Conservation (phyloP, 1,140 invertebrate genomes). For the Drosophila burlai region DNA sequence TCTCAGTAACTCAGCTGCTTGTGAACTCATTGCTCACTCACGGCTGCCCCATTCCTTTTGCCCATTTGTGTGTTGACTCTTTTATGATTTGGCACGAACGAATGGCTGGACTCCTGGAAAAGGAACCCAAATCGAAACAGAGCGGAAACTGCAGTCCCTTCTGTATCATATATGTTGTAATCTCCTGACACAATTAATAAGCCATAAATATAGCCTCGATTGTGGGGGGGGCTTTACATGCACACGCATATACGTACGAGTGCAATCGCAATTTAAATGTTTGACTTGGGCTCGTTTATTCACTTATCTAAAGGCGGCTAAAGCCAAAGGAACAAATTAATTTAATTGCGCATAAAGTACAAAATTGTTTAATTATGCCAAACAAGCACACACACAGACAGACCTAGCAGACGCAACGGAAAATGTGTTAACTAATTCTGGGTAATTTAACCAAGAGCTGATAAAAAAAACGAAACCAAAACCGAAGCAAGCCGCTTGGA, state of each 20-base stretch:
- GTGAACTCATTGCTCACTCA: constrained; percentile 43
- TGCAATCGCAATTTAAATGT: constrained; percentile 78
- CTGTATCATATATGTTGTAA: not conserved
- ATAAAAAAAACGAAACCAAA: constrained; percentile 53
- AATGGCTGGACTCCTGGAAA: constrained; percentile 27
- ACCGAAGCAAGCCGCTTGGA: constrained; percentile 31
- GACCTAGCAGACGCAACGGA: constrained; percentile 18
- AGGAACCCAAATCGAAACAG: constrained; percentile 11
- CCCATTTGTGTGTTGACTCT: constrained; percentile 34
- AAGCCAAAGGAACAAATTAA: constrained; percentile 73
- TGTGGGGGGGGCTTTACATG: constrained; percentile 4
- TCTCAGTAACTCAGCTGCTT: constrained; percentile 18
- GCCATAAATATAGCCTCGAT: constrained; percentile 37
- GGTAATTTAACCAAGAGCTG: constrained; percentile 67
- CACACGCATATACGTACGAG: too few species aligned
- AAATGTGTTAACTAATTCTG: constrained; percentile 81
- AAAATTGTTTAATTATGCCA: constrained; percentile 81
- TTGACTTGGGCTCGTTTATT: constrained; percentile 79
- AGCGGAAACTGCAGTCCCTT: constrained; percentile 13
- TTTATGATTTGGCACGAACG: constrained; percentile 73
- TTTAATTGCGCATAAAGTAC: constrained; percentile 80
- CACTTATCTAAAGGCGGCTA: constrained; percentile 73
- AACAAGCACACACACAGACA: constrained; percentile 20
- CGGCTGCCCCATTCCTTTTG: constrained; percentile 34
- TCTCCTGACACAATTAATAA: constrained; percentile 41